phyloP scores from a whole-genome alignment of 2,113 vertebrate genomes.

The Bostrychus sinensis region DNA sequence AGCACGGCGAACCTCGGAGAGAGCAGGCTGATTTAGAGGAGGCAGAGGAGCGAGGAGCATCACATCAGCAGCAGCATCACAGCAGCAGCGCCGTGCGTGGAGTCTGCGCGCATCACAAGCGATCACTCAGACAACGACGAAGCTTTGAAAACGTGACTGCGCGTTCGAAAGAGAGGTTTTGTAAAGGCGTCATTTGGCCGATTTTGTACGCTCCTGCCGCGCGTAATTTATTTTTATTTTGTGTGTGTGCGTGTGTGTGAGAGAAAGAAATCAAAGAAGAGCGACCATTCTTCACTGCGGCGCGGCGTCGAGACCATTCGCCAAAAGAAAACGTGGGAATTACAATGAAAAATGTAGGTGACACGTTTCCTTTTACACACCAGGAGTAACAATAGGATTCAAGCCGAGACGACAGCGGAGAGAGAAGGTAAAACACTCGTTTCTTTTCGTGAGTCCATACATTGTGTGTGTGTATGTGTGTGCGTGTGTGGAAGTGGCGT shows the following conservation, averaged over 20 bases:
- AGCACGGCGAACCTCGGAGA: slow-evolving; percentile 49
- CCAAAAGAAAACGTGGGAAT: slow-evolving; percentile 45
- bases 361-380: slow-evolving; percentile 35
- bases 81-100: slow-evolving; percentile 16
- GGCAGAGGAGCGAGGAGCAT: slow-evolving; percentile 19
- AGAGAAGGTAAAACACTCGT: slow-evolving; percentile 34
- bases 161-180: background rate
- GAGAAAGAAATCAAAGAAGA: slow-evolving; percentile 1
- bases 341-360: slow-evolving; percentile 72
- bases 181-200: slow-evolving; percentile 9
- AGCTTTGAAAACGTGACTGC: slow-evolving; percentile 15
- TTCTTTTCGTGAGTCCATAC: background rate
- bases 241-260: background rate
- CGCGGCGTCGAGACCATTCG: slow-evolving; percentile 1
- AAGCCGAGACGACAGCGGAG: background rate
- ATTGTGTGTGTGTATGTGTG: background rate
- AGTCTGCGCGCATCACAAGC: slow-evolving; percentile 32
- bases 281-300: slow-evolving; percentile 46
- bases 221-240: too few relatives aligned
- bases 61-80: slow-evolving; percentile 23
- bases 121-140: slow-evolving; percentile 25
- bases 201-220: slow-evolving; percentile 13
- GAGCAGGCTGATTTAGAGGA: slow-evolving; percentile 25
- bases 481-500: slow-evolving; percentile 3
- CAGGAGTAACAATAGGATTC: slow-evolving; percentile 29